Evolutionary conservation across 53 echinoderm and acorn worm species (phyloP).

Genomic region (Luidia sarsii): DNA sequence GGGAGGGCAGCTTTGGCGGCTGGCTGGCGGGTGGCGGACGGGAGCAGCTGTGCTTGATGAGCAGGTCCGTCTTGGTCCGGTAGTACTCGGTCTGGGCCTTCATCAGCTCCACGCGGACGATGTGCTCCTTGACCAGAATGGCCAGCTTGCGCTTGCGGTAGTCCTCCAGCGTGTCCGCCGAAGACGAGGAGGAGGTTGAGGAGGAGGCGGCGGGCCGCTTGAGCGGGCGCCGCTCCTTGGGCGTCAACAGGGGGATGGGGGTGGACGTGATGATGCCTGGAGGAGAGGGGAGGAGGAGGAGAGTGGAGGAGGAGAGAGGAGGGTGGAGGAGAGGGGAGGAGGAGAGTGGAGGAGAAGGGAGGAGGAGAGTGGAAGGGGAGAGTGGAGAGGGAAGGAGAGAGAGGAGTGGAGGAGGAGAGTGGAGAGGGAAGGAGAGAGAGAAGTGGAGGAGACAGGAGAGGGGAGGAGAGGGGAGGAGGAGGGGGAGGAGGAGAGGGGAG

Average conservation of each 20-base stretch:
- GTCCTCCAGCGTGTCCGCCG: slow-evolving; percentile 1
- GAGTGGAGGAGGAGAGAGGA: too few relatives aligned
- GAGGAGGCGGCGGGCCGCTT: slow-evolving; percentile 30
- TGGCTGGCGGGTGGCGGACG: neutral
- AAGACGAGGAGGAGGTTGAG: neutral
- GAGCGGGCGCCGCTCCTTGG: slow-evolving; percentile 15
- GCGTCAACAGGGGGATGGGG: neutral
- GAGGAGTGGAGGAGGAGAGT: too few relatives aligned
- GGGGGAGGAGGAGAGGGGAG: too few relatives aligned
- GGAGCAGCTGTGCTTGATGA: slow-evolving; percentile 19
- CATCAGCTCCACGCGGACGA: slow-evolving; percentile 39
- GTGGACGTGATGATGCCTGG: slow-evolving; percentile 37
- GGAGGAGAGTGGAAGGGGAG: too few relatives aligned
- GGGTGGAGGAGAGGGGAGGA: too few relatives aligned
- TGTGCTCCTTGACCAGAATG: slow-evolving; percentile 50
- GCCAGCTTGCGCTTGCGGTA: slow-evolving; percentile 48
- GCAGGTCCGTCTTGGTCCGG: slow-evolving; percentile 46
- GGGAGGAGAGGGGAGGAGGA: too few relatives aligned
- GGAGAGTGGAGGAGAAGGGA: too few relatives aligned
- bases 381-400: too few relatives aligned
- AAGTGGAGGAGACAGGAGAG: too few relatives aligned
- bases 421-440: too few relatives aligned
- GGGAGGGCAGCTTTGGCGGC: slow-evolving; percentile 1
- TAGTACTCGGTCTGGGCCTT: slow-evolving; percentile 47
- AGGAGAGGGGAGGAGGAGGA: too few relatives aligned